phyloP scores from a whole-genome alignment of 2,888 invertebrate genomes.

The Trissolcus brochymenae region DNA sequence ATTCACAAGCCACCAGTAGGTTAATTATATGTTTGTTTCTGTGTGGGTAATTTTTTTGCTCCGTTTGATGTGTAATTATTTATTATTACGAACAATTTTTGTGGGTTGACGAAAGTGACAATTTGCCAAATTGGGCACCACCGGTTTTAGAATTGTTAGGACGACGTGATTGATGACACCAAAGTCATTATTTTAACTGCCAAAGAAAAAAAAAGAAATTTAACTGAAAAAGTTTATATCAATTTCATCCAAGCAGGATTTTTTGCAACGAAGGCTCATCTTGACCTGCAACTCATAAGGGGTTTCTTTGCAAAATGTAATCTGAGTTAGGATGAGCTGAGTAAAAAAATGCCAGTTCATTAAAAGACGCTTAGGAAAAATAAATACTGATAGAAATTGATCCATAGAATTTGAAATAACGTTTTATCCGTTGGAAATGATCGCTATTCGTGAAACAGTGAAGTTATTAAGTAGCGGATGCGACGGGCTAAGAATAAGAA shows the following conservation, averaged over 20 bases:
- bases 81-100: conserved; percentile 15
- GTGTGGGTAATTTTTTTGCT: conserved; percentile 6
- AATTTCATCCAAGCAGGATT: too few species aligned
- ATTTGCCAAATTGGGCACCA: conserved; percentile 20
- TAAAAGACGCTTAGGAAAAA: neutral
- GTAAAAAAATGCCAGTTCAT: neutral
- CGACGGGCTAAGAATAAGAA: conserved; percentile 76
- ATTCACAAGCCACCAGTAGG: conserved; percentile 2
- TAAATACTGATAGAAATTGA: neutral
- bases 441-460: conserved; percentile 64
- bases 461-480: conserved; percentile 73
- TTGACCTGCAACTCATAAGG: too few species aligned
- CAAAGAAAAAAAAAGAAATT: too few species aligned
- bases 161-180: conserved; percentile 8
- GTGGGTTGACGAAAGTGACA: conserved; percentile 16
- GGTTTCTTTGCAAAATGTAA: too few species aligned
- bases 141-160: neutral
- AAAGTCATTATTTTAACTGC: too few species aligned
- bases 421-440: conserved; percentile 56
- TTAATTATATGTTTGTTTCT: conserved; percentile 27
- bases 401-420: conserved; percentile 41
- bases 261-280: too few species aligned
- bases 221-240: too few species aligned
- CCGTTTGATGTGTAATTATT: conserved; percentile 28
- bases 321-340: neutral